Conservation (phyloP, 2,888 invertebrate species). For the Belgica antarctica region DNA sequence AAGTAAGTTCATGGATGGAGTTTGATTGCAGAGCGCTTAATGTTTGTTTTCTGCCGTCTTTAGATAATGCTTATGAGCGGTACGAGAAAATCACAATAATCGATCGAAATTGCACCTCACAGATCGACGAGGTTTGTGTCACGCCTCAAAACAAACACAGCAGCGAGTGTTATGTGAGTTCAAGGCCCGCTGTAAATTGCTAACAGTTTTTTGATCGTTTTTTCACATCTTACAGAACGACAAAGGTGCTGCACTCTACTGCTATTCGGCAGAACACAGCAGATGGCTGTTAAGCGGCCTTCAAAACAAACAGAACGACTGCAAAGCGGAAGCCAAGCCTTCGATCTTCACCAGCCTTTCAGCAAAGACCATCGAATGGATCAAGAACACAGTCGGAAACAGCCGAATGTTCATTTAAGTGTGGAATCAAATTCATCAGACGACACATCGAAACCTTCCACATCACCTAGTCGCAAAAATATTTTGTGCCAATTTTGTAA, state of each 20-base stretch:
- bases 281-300: slow-evolving; percentile 63
- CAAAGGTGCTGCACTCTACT: slow-evolving; percentile 66
- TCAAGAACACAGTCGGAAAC: slow-evolving; percentile 46
- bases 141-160: slow-evolving; percentile 59
- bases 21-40: neutral
- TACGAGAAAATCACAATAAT: slow-evolving; percentile 62
- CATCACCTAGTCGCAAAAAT: slow-evolving; percentile 40
- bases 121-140: slow-evolving; percentile 61
- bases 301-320: slow-evolving; percentile 61
- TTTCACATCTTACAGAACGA: slow-evolving; percentile 63
- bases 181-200: neutral
- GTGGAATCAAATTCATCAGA: neutral
- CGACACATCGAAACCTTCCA: neutral
- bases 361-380: slow-evolving; percentile 46
- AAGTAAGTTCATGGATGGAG: slow-evolving; percentile 46
- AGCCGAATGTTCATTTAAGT: slow-evolving; percentile 45
- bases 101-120: slow-evolving; percentile 61
- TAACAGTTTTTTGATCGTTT: slow-evolving; percentile 1
- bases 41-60: slow-evolving; percentile 48
- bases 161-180: slow-evolving; percentile 62
- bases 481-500: slow-evolving; percentile 41
- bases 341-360: slow-evolving; percentile 17
- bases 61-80: slow-evolving; percentile 58
- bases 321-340: slow-evolving; percentile 51
- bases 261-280: slow-evolving; percentile 57